Percentiles rank a stretch among this genome's conserved stretches.
phyloP scores from a whole-genome alignment of 2,113 vertebrate species.

The Microcebus lehilahytsara region DNA sequence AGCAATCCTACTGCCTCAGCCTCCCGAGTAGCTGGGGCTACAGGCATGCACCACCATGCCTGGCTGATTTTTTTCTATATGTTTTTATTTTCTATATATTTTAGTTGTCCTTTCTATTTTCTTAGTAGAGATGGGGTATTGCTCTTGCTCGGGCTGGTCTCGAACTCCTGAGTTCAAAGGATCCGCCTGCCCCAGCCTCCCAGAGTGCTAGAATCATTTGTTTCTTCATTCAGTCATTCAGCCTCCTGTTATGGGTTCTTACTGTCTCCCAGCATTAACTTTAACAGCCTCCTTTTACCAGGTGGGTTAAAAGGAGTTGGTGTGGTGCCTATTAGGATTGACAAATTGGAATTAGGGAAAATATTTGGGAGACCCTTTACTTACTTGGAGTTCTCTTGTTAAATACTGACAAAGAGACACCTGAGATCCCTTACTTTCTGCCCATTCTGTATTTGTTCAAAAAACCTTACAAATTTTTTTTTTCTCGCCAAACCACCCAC shows the following conservation, averaged over 20 bases:
- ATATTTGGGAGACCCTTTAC: background rate
- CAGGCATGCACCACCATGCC: too few species aligned
- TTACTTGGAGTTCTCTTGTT: background rate
- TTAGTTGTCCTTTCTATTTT: too few species aligned
- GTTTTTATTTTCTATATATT: too few species aligned
- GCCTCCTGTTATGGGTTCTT: background rate
- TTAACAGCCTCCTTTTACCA: background rate
- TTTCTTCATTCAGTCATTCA: too few species aligned
- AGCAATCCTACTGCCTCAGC: too few species aligned
- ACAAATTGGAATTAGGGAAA: constrained; percentile 10
- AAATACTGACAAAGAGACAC: background rate
- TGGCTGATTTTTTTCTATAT: too few species aligned
- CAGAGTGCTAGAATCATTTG: too few species aligned
- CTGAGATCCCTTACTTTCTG: background rate
- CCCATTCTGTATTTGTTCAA: background rate
- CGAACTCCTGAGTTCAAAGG: too few species aligned
- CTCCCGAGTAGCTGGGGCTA: too few species aligned
- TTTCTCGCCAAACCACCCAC: background rate
- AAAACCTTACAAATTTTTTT: background rate
- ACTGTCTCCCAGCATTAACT: background rate
- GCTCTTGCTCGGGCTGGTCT: too few species aligned
- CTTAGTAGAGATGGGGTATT: too few species aligned
- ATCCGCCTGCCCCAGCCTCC: too few species aligned
- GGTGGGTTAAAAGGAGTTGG: background rate
- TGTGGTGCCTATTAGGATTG: background rate